Evolutionary conservation across 1,140 invertebrate genomes (phyloP).

Genomic region (Bathynomus jamesi): DNA sequence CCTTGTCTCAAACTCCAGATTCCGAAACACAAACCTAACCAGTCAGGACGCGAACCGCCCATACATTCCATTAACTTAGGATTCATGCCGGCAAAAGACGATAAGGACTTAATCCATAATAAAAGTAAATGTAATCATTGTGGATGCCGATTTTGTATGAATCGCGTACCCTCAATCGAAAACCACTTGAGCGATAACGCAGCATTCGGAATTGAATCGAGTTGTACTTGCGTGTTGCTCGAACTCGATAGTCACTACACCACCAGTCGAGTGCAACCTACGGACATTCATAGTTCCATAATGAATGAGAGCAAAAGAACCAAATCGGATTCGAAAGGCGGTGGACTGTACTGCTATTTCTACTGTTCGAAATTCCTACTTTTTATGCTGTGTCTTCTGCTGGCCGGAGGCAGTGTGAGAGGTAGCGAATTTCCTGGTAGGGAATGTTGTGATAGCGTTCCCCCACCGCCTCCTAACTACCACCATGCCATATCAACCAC

Average conservation of each 20-base stretch:
- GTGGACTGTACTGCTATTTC: neutral
- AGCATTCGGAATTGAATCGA: no score
- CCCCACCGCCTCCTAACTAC: conserved; percentile 32
- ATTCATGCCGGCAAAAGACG: neutral
- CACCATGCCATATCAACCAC: conserved; percentile 35
- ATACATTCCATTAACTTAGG: neutral
- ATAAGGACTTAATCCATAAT: neutral
- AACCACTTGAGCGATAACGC: no score
- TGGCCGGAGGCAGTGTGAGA: neutral
- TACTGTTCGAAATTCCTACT: neutral
- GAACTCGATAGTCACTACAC: neutral
- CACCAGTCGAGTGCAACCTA: no score
- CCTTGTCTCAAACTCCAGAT: neutral
- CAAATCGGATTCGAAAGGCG: neutral
- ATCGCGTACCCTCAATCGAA: no score
- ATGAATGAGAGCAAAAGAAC: neutral
- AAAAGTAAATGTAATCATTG: neutral
- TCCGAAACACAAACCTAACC: neutral
- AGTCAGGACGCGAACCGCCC: neutral
- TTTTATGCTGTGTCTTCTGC: neutral
- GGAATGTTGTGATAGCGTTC: conserved; percentile 36
- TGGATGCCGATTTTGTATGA: no score
- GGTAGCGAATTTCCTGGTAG: conserved; percentile 34
- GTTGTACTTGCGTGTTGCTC: neutral
- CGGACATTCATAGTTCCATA: no score